Evolutionary conservation across 1,140 invertebrate genomes (phyloP), one percentile per base, ranked within the genome.

Genomic region (Drosophila repleta): DNA sequence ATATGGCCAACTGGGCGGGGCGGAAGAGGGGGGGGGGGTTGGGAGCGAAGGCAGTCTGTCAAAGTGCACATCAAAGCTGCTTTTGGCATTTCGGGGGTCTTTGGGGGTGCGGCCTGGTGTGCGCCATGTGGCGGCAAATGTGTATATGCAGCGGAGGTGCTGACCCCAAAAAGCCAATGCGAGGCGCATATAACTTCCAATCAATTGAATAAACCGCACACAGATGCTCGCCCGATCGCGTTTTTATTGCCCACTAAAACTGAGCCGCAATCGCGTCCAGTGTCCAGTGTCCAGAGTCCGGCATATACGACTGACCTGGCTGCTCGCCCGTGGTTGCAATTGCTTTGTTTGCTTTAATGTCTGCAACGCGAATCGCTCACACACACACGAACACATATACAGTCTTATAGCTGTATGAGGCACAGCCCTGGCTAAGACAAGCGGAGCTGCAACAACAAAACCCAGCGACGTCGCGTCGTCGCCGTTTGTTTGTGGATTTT

Each of bases 191-290:
- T 76, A 75, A 69, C 79, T 83, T 79, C 76, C 83, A 87, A 88
- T 88, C 83, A 79, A 88, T 82, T 71, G 72, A 82, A 70, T 76
- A 55, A 72, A 53, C 74, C 62, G 49, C 41, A 65, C 26, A 58
- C 65, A 81, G 55, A 45, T 8, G 32, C n/a, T 45, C 10, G 20
- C n/a, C 37, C 10, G 37, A 46, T n/a, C 49, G 65, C 52, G n/a
- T 69, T 87, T 85, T 85, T 85, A 85, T 85, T 87, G 79, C 79
- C 76, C 75, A 82, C 72, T 73, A 88, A 76, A 78, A 79, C 76
- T 83, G 67, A 88, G 76, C 61, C 83, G 63, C 68, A 69, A 32
- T 55, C 49, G 51, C 66, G 55, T 35, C 45, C 58, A 39, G 37
- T 35, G 37, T 61, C n/a, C n/a, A n/a, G n/a, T n/a, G n/a, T n/a